A percentile compares a stretch with the other conserved stretches of the same genome.
Conservation (phyloP, 2,113 vertebrate genomes). For the Forbesichthys agassizii region DNA sequence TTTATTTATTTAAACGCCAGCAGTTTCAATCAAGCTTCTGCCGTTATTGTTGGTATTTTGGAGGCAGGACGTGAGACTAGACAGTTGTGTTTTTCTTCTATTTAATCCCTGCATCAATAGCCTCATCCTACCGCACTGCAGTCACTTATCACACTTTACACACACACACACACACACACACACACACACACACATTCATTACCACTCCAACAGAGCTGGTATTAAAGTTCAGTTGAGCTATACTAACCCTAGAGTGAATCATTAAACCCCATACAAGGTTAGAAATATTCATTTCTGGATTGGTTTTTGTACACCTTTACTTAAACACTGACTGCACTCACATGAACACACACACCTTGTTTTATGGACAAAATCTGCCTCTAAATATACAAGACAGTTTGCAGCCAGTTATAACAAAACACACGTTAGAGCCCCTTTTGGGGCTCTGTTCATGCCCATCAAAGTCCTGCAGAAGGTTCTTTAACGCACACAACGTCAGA, state of each 20-base stretch:
- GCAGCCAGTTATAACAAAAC: background rate
- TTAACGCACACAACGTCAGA: conserved; percentile 40
- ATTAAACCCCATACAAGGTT: too few species aligned
- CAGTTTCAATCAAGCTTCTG: conserved; percentile 9
- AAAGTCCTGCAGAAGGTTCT: conserved; percentile 58
- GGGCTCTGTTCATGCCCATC: conserved; percentile 1
- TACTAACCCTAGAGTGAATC: too few species aligned
- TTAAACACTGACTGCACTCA: too few species aligned
- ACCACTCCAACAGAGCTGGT: conserved; percentile 9
- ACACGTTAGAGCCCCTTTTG: conserved; percentile 32
- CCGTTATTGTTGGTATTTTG: conserved; percentile 22
- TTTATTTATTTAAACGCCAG: conserved; percentile 21
- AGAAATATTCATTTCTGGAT: too few species aligned
- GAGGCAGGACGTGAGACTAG: conserved; percentile 7
- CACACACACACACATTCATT: conserved; percentile 17
- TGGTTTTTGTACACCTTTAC: too few species aligned
- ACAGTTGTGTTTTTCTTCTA: background rate
- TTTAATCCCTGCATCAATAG: conserved; percentile 18
- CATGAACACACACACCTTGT: too few species aligned
- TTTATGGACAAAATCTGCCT: too few species aligned
- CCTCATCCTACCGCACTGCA: conserved; percentile 24
- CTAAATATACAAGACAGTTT: too few species aligned
- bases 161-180: conserved; percentile 22
- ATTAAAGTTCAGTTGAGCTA: too few species aligned
- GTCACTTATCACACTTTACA: conserved; percentile 51